Evolutionary conservation across 2,888 invertebrate genomes (phyloP).

Genomic region (Papilio gigon): DNA sequence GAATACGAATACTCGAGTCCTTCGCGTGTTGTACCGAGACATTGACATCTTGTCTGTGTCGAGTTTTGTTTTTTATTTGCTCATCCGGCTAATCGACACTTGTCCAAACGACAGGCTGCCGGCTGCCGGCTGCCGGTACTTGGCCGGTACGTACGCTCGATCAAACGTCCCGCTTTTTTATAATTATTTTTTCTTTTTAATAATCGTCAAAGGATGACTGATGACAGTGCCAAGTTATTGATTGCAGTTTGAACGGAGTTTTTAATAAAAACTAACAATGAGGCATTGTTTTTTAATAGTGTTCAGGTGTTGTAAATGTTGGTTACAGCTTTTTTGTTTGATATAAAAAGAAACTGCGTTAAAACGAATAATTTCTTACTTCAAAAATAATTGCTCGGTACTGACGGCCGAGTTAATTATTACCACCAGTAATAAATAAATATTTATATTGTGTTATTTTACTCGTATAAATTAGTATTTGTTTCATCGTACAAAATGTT

Average conservation of each 20-base stretch:
- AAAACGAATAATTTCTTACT: background rate
- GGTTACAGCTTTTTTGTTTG: background rate
- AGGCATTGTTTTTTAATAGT: constrained; percentile 11
- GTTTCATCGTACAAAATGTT: too few relatives aligned
- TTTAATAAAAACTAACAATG: constrained; percentile 16
- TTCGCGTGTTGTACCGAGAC: constrained; percentile 58
- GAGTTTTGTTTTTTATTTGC: constrained; percentile 61
- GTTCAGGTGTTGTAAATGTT: background rate
- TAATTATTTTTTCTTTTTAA: constrained; percentile 48
- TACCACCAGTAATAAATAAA: too few relatives aligned
- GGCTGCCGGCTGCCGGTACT: too few relatives aligned
- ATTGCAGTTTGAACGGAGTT: constrained; percentile 48
- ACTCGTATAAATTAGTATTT: too few relatives aligned
- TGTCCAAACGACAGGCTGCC: constrained; percentile 47
- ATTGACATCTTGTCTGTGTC: constrained; percentile 67
- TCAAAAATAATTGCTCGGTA: too few relatives aligned
- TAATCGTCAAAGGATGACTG: constrained; percentile 52
- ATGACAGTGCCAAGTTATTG: constrained; percentile 55
- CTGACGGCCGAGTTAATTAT: too few relatives aligned
- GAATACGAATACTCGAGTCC: constrained; percentile 59
- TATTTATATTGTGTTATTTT: too few relatives aligned
- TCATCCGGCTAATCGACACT: constrained; percentile 68
- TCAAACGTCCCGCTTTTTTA: constrained; percentile 57
- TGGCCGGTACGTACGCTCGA: constrained; percentile 57
- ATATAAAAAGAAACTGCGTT: background rate